A percentile compares a stretch with the other conserved stretches of the same genome.
Evolutionary conservation across 2,797 vertebrate genomes (phyloP).

Genomic region (Odontamblyopus lacepedii): DNA sequence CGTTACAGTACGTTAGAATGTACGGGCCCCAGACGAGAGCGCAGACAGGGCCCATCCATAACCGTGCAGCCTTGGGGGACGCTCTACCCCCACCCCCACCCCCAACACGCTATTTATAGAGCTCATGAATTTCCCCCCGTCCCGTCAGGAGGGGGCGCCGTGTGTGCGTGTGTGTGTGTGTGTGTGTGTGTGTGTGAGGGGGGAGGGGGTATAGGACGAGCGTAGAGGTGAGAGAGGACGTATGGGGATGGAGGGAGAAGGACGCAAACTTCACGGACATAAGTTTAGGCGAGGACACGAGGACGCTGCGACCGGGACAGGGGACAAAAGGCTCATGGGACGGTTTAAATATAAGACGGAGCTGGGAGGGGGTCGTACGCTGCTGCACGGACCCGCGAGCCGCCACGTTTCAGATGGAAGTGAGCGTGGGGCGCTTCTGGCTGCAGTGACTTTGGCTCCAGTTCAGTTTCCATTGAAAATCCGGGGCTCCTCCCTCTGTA

Average conservation of each 20-base stretch:
- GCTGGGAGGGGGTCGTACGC: not conserved
- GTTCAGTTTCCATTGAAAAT: no score
- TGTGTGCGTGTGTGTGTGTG: slow-evolving; percentile 24
- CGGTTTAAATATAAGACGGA: not conserved
- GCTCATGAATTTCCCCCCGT: slow-evolving; percentile 73
- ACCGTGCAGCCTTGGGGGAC: slow-evolving; percentile 61
- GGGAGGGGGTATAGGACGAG: no score
- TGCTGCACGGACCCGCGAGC: no score
- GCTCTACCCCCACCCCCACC: slow-evolving; percentile 48
- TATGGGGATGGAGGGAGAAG: slow-evolving; percentile 15
- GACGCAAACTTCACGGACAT: not conserved
- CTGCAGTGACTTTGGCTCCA: no score
- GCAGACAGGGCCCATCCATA: slow-evolving; percentile 73
- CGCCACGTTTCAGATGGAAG: no score
- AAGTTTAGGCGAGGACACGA: not conserved
- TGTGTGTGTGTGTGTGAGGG: slow-evolving; percentile 35
- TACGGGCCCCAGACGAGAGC: slow-evolving; percentile 49
- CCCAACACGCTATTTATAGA: slow-evolving; percentile 75
- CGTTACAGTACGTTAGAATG: slow-evolving; percentile 13
- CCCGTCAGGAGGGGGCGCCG: slow-evolving; percentile 43
- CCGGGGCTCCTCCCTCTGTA: no score
- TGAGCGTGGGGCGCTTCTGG: no score
- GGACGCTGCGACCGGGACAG: not conserved
- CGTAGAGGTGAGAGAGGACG: not conserved
- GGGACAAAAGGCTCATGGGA: not conserved